These are phyloP conservation scores for Melanophora roralis DNA, from an alignment of 2,888 invertebrate species.

Conservation along the genomic window DNA sequence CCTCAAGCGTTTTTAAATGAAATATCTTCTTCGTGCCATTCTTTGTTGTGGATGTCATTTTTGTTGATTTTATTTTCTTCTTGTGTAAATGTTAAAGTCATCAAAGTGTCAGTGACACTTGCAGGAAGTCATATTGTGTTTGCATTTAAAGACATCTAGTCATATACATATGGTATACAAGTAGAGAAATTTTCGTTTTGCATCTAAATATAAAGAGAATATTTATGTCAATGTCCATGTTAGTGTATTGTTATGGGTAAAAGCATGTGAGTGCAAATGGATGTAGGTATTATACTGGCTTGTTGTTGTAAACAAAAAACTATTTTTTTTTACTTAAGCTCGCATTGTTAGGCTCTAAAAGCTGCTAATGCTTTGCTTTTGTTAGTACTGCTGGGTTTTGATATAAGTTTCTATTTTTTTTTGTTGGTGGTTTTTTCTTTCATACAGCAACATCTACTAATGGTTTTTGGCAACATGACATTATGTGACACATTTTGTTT, in stretches of 20 bases:
- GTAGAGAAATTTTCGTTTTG: conserved; percentile 6
- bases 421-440: conserved; percentile 19
- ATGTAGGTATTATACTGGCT: conserved; percentile 30
- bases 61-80: conserved; percentile 3
- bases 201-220: conserved; percentile 31
- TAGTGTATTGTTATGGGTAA: neutral
- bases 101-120: conserved; percentile 61
- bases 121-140: conserved; percentile 57
- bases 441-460: conserved; percentile 50
- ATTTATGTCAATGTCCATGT: conserved; percentile 8
- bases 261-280: conserved; percentile 9
- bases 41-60: conserved; percentile 1
- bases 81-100: conserved; percentile 51
- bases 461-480: conserved; percentile 56
- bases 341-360: conserved; percentile 39
- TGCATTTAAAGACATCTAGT: neutral
- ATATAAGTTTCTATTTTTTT: neutral
- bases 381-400: neutral
- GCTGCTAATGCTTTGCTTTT: conserved; percentile 44
- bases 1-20: neutral
- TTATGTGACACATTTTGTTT: conserved; percentile 57
- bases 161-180: neutral
- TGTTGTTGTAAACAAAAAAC: neutral
- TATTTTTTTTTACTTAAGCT: neutral
- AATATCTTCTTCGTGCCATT: neutral